Conservation (phyloP, 30 jellyfish, hydroid and myxozoan species). For the Aurelia coerulea region DNA sequence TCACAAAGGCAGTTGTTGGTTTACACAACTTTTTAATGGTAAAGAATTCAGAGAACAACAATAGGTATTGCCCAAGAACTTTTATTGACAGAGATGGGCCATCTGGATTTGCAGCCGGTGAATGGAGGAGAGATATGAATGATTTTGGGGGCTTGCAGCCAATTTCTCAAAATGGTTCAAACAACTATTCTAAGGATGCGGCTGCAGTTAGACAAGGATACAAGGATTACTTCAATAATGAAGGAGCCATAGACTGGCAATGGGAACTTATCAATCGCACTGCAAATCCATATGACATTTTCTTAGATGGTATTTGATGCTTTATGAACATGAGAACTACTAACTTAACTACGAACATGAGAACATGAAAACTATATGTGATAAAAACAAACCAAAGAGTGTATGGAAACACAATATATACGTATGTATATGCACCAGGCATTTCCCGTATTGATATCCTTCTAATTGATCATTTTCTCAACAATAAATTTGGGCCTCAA, state of each 20-base stretch:
- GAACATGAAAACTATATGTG: too few species aligned
- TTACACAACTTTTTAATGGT: constrained; percentile 35
- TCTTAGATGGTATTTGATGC: too few species aligned
- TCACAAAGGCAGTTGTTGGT: constrained; percentile 42
- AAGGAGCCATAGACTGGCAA: constrained; percentile 51
- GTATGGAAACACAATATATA: too few species aligned
- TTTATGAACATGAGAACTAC: too few species aligned
- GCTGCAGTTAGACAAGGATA: constrained; percentile 13
- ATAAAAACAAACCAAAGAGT: too few species aligned
- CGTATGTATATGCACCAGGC: too few species aligned
- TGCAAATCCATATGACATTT: too few species aligned
- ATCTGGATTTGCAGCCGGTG: constrained; percentile 41
- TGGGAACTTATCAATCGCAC: constrained; percentile 1
- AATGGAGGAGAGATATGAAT: constrained; percentile 38
- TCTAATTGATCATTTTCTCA: too few species aligned
- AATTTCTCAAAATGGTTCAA: constrained; percentile 34
- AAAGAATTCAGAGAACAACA: too few species aligned
- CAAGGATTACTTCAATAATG: constrained; percentile 31
- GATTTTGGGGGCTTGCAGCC: constrained; percentile 35
- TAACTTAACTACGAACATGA: too few species aligned
- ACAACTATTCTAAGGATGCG: constrained; percentile 59
- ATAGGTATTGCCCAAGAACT: constrained; percentile 31
- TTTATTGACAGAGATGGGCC: constrained; percentile 50
- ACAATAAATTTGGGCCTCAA: too few species aligned
- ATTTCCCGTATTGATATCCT: too few species aligned